Evolutionary conservation across 2,888 invertebrate genomes (phyloP).

Genomic region (Conomelus anceps): DNA sequence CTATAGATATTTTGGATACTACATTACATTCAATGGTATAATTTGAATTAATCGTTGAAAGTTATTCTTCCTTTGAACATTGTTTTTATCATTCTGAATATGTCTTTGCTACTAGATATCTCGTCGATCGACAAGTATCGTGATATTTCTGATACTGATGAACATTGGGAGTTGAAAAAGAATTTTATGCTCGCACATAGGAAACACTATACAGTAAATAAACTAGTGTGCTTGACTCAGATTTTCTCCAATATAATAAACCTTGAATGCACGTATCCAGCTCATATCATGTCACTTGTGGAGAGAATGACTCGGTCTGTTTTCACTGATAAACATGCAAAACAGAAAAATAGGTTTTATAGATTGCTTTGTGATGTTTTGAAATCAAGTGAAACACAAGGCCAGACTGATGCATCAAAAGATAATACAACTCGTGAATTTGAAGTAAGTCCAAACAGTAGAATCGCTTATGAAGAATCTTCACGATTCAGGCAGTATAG

Average conservation of each 20-base stretch:
- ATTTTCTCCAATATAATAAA: background rate
- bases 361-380: background rate
- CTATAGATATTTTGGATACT: too few species aligned
- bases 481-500: background rate
- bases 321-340: background rate
- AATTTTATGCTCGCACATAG: background rate
- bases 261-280: background rate
- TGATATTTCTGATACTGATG: background rate
- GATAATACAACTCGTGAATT: background rate
- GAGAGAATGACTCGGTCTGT: background rate
- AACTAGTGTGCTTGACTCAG: background rate
- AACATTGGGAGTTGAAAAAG: background rate
- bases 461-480: background rate
- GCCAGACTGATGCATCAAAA: background rate
- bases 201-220: background rate
- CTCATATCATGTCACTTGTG: background rate
- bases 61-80: too few species aligned
- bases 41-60: background rate
- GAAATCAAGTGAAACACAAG: background rate
- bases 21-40: too few species aligned
- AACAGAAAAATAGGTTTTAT: background rate
- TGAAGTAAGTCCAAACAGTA: background rate
- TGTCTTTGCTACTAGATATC: background rate
- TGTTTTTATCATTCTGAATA: background rate
- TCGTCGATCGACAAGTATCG: background rate